These are phyloP conservation scores for Gulo gulo DNA, from an alignment of 2,113 vertebrate genomes.

Conservation along the genomic window DNA sequence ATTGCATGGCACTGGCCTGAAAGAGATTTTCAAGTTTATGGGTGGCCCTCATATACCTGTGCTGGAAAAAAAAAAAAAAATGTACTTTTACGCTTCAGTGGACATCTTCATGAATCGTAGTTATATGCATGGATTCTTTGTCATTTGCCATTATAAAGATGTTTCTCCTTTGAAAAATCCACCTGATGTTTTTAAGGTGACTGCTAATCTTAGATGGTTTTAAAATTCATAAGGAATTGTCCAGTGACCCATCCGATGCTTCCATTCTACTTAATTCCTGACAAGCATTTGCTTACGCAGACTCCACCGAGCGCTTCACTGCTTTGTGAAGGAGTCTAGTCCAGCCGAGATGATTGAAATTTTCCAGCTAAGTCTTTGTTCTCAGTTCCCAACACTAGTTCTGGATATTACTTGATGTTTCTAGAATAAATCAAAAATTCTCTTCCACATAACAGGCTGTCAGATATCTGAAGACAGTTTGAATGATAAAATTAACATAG, in stretches of 20 bases:
- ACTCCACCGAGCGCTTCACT: rapidly evolving
- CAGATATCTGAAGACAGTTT: not conserved
- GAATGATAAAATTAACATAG: not conserved
- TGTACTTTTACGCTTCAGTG: not conserved
- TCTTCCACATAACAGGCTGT: not conserved
- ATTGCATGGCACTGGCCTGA: not conserved
- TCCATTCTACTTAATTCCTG: not conserved
- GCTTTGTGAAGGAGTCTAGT: not conserved
- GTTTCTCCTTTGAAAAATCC: not conserved
- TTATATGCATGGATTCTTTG: not conserved
- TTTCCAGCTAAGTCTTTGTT: not conserved
- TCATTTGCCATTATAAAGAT: not conserved
- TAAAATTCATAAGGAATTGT: not conserved
- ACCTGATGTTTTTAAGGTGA: not conserved
- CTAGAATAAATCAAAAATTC: not conserved
- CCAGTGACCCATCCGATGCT: too few species aligned
- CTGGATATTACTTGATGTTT: not conserved
- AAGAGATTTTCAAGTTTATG: not conserved
- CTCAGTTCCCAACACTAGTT: not conserved
- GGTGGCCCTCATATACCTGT: not conserved
- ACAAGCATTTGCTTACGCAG: not conserved
- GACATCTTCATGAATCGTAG: not conserved
- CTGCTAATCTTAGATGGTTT: not conserved
- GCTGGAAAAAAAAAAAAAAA: not conserved
- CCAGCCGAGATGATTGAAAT: not conserved